Base-by-base conservation (phyloP, 2,113 vertebrate species). In the Labeo catla region DNA sequence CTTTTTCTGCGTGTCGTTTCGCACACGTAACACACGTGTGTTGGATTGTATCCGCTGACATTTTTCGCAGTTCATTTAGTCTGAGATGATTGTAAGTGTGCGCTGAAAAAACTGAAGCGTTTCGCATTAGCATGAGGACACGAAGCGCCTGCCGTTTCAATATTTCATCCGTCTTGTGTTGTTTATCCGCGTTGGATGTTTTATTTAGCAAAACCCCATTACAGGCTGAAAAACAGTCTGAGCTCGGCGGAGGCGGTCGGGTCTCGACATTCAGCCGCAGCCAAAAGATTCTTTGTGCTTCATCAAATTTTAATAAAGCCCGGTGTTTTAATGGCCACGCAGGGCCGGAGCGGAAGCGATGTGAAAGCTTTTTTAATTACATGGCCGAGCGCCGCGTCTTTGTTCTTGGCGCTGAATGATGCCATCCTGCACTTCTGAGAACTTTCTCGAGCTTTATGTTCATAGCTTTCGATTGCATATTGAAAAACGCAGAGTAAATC, bases 201-300 rank as follows among this genome's bases (percentile, higher is more conserved):
- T 86, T 88, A 83, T 88, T 88, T 83, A 83, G 76, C 66, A 8
- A 73, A 76, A 65, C 54, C 65, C 76, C 61, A 68, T 77, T 81
- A 86, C 74, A 79, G 65, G 65, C 68, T 63, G 63, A 34, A 23
- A 8, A 43, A n/a, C n/a, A 34, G 45, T 12, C 45, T 36, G 6
- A 16, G 76, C 59, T 79, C 19, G 8, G 57, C 39, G 8, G 16
- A 72, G 63, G 28, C 63, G 13, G 23, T 65, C 23, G 13, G 68
- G 50, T 59, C 76, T 59, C 50, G 50, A 36, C 76, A 79, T 39
- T 49, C 52, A 87, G 77, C 23, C 34, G 12, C 8, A 68, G 21
- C 34, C 13, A 28, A 49, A 70, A 47, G 50, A 66, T 84, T 78
- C 28, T 88, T 70, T 78, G 68, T 49, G 63, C 8, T 76, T 81